Base-by-base conservation (phyloP, 2,113 vertebrate species). In the Lophochroa leadbeateri region DNA sequence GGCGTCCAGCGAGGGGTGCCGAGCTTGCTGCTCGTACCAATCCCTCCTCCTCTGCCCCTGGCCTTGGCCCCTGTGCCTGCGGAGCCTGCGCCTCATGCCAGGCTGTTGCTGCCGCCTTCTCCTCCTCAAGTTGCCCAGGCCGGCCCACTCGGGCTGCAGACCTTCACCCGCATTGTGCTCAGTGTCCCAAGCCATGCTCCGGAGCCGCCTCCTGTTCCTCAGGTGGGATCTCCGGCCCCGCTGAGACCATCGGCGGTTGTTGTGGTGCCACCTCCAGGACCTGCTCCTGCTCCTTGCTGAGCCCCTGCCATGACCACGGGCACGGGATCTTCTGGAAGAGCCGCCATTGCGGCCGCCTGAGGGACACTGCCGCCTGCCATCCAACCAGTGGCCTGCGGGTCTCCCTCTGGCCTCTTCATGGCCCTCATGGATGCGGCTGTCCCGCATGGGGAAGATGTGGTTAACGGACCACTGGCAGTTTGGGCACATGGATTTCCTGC, bases 81-180 rank as follows among this genome's bases (percentile, higher is more conserved):
- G 35, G 43, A 6, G 9, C 35, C 61, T n/a, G 24, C 2, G 9
- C 9, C 9, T 18, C 20, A 7, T 6, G 33, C 57, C 33, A 6
- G 13, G 23, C 43, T 3, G 7, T 24, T 10, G 5, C 8, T 1
- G 9, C 21, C 3, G 37, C 14, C 39, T 23, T 6, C 49, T 46
- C 9, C 50, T 28, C 41, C n/a, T 9, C 3, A 2, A 11, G n/a
- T 15, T 14, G 28, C 11, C 49, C 5, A 4, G 24, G 52, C 3
- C 1, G 1, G 19, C 35, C 19, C 13, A 0, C 7, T 11, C 2
- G 1, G 8, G 16, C 20, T 8, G 16, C 3, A 6, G 19, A 52
- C 16, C 37, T 8, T 0, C 4, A 47, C 31, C 15, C 19, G 7
- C 31, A 3, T 13, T 9, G 1, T 2, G 13, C 17, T 18, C n/a